A percentile compares a stretch with the other conserved stretches of the same genome.
Evolutionary conservation across 1,140 invertebrate genomes (phyloP).

Genomic region (Nymphalis io): DNA sequence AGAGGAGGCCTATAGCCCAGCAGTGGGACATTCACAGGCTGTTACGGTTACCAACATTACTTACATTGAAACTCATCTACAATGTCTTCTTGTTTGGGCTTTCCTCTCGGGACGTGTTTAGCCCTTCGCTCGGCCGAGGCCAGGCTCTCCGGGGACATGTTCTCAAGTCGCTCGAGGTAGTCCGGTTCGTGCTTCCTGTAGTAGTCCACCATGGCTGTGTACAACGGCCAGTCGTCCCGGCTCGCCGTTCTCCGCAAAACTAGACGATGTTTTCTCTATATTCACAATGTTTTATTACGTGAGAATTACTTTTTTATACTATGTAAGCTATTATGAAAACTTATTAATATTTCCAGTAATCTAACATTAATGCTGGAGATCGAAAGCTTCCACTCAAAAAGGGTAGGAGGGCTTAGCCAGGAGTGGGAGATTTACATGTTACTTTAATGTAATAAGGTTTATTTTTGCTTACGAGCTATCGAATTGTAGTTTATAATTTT

Average conservation of each 20-base stretch:
- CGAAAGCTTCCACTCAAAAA: too few species aligned
- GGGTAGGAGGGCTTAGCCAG: too few species aligned
- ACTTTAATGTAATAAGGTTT: too few species aligned
- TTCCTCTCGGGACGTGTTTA: conserved; percentile 33
- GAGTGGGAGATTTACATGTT: too few species aligned
- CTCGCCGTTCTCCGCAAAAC: conserved; percentile 52
- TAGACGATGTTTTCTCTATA: conserved; percentile 68
- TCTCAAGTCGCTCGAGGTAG: conserved; percentile 52
- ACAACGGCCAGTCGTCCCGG: conserved; percentile 58
- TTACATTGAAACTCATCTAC: conserved; percentile 68
- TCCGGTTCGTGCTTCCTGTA: conserved; percentile 56
- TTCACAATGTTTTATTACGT: conserved; percentile 28
- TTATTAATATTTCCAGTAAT: too few species aligned
- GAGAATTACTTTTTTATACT: neutral
- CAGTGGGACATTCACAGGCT: too few species aligned
- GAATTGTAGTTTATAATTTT: too few species aligned
- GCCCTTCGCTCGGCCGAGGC: conserved; percentile 30
- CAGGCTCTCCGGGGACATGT: conserved; percentile 24
- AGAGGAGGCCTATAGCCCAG: too few species aligned
- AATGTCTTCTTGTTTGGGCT: conserved; percentile 41
- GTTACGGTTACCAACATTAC: too few species aligned
- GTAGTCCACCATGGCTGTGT: conserved; percentile 58
- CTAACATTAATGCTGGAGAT: too few species aligned
- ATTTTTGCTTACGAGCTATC: too few species aligned
- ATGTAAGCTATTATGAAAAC: too few species aligned